Conservation (phyloP, 2,797 vertebrate genomes). For the Diplodus puntazzo region DNA sequence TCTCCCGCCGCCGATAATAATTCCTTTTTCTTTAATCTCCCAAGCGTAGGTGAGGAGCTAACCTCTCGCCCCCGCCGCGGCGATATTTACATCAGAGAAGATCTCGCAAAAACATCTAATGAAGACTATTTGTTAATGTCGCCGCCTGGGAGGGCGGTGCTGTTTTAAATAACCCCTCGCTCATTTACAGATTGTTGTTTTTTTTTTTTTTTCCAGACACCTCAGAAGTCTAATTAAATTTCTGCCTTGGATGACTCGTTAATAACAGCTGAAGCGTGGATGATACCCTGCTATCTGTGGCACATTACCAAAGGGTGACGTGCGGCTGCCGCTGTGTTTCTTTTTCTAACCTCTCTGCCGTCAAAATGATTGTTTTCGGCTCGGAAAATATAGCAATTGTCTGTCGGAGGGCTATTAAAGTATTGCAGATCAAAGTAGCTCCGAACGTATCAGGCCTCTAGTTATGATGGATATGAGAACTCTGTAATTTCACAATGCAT, state of each 20-base stretch:
- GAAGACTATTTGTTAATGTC: constrained; percentile 88
- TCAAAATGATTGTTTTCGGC: constrained; percentile 59
- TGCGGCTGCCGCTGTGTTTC: constrained; percentile 11
- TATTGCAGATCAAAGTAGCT: constrained; percentile 12
- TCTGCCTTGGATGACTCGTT: constrained; percentile 79
- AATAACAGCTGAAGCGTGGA: constrained; percentile 79
- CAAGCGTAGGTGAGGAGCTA: constrained; percentile 63
- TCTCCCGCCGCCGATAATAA: constrained; percentile 39
- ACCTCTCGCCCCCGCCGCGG: constrained; percentile 39
- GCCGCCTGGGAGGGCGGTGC: constrained; percentile 66
- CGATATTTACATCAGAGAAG: constrained; percentile 73
- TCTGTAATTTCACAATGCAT: constrained; percentile 46
- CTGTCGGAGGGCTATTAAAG: constrained; percentile 26
- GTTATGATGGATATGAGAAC: constrained; percentile 42
- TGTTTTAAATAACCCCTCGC: constrained; percentile 58
- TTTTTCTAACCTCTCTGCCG: constrained; percentile 16
- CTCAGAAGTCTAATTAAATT: constrained; percentile 88
- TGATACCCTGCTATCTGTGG: constrained; percentile 78
- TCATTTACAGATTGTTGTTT: constrained; percentile 49
- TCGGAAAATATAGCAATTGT: constrained; percentile 23
- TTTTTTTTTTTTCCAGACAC: constrained; percentile 68
- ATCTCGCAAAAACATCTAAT: constrained; percentile 86
- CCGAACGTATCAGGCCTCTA: constrained; percentile 27
- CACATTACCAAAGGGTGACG: constrained; percentile 74
- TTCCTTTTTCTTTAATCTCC: constrained; percentile 32